These are phyloP conservation scores for Chloropsis cyanopogon DNA, from an alignment of 2,113 vertebrate genomes.

Conservation along the genomic window DNA sequence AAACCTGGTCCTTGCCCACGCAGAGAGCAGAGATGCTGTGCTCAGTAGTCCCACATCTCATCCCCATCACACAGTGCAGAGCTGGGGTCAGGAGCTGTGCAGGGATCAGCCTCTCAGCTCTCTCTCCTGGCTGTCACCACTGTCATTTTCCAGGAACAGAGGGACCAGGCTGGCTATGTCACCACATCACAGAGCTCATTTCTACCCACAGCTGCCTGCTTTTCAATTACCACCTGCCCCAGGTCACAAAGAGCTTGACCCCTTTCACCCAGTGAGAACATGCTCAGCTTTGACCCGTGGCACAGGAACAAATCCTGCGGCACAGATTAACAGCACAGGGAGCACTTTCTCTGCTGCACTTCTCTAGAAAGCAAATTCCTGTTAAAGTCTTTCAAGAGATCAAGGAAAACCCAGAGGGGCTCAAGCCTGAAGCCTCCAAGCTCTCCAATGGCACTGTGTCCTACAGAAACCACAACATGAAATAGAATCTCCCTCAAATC, in stretches of 20 bases:
- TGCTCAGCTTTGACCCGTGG: neutral
- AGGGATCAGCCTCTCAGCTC: neutral
- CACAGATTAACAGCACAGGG: neutral
- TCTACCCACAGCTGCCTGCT: neutral
- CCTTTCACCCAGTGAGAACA: neutral
- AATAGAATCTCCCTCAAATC: neutral
- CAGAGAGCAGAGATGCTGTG: neutral
- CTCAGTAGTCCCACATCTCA: neutral
- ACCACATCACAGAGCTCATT: neutral
- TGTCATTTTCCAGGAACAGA: neutral
- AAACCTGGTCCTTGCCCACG: neutral
- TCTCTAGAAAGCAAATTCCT: neutral
- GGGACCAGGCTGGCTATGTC: neutral
- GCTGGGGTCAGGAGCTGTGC: neutral
- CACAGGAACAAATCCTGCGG: neutral
- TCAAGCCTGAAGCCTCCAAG: neutral
- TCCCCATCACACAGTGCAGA: accelerated
- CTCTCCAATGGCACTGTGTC: neutral
- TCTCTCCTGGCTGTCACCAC: neutral
- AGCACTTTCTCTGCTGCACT: neutral
- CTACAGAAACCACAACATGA: neutral
- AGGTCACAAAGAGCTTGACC: neutral
- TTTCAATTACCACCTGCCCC: neutral
- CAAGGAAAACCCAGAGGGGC: neutral
- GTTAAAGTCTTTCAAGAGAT: neutral